These are phyloP conservation scores for Minunthozetes semirufus DNA, from an alignment of 2,888 invertebrate species.

Conservation along the genomic window DNA sequence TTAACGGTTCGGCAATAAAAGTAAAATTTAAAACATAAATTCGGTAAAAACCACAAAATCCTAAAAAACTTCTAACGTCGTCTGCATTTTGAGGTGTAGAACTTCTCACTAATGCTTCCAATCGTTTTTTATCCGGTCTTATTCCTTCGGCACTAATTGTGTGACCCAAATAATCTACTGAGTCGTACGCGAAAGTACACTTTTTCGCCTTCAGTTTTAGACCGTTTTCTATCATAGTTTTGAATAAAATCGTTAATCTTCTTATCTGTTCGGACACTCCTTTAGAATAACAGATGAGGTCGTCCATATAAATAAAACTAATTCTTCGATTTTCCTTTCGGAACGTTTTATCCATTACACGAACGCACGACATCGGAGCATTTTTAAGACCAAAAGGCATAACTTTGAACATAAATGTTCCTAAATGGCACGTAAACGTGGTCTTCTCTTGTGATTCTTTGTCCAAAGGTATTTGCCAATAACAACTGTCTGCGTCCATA, in stretches of 20 bases:
- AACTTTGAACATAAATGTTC: slow-evolving; percentile 39
- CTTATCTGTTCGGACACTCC: slow-evolving; percentile 39
- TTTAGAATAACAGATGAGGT: slow-evolving; percentile 40
- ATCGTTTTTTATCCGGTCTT: neutral
- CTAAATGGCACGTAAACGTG: slow-evolving; percentile 41
- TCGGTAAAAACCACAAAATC: neutral
- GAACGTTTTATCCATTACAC: slow-evolving; percentile 40
- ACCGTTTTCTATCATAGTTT: neutral
- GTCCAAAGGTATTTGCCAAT: slow-evolving; percentile 42
- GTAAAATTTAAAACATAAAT: neutral
- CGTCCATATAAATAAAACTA: slow-evolving; percentile 40
- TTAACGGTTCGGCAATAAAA: neutral
- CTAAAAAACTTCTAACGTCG: neutral
- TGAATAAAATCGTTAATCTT: slow-evolving; percentile 40
- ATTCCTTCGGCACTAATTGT: neutral
- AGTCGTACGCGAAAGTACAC: neutral
- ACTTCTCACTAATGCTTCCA: too few species aligned
- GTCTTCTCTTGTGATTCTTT: slow-evolving; percentile 40
- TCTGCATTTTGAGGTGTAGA: neutral
- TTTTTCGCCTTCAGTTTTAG: neutral
- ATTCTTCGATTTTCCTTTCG: slow-evolving; percentile 38
- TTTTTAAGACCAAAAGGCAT: slow-evolving; percentile 42
- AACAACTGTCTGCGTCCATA: slow-evolving; percentile 41
- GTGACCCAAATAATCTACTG: slow-evolving; percentile 3
- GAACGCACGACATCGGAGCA: slow-evolving; percentile 42